Base-by-base conservation (phyloP, 2,113 vertebrate species). In the Vulpes vulpes region DNA sequence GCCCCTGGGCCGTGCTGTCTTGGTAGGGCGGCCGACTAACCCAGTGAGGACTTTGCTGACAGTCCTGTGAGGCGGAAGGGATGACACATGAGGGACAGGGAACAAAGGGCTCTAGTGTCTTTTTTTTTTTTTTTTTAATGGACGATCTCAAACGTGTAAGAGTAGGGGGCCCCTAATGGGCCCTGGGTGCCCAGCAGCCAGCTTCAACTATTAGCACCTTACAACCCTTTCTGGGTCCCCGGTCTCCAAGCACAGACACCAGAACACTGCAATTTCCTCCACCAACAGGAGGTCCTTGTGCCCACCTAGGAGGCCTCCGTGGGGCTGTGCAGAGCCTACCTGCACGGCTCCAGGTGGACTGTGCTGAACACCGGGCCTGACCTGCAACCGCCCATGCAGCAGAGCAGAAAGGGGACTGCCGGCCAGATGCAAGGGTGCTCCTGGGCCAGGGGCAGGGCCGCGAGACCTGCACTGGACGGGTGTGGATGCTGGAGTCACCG, bases 371-470 rank as follows among this genome's bases (percentile, higher is more conserved):
- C 1, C n/a, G 49, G 19, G 43, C 53, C 74, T 1, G 12, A 94
- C 30, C 22, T 10, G 0, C 0, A 49, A 27, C 23, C 30, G 49
- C 67, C 79, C 59, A 62, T 0, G 3, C 5, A 32, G 86, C 91
- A 73, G n/a, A 25, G 74, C 27, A 81, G 43, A 10, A 27, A 82
- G 59, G 49, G 80, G 5, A 35, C 0, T 22, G 17, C 49, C 16
- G 51, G 30, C 25, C 57, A n/a, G 38, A 23, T 19, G 67, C 51
- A 32, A 22, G 23, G 59, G 51, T 57, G 30, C 74, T 35, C 35
- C 49, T 12, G 2, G 1, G 35, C 64, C 64, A 23, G 3, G 0
- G 0, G 27, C 67, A 8, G 38, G 35, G 30, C 38, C 30, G 8
- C 1, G 8, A 35, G 27, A 30, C 71, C 25, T 55, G 3, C 60